phyloP scores from a whole-genome alignment of 2,888 invertebrate species.

The Mesochorus sp. region DNA sequence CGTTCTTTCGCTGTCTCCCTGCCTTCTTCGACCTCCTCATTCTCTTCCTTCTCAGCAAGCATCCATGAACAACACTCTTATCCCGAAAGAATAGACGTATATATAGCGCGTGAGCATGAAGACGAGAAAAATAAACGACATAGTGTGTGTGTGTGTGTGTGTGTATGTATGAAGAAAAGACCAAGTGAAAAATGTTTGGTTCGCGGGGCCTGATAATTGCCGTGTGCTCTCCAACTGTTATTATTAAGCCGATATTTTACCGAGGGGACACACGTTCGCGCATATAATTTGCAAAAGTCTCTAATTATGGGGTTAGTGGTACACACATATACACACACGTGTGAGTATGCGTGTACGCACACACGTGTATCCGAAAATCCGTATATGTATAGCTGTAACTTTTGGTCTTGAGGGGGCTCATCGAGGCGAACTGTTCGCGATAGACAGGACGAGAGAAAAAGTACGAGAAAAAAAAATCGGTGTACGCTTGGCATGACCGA shows the following conservation, averaged over 20 bases:
- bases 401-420: slow-evolving; percentile 40
- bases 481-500: slow-evolving; percentile 43
- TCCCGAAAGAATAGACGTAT: slow-evolving; percentile 67
- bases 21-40: slow-evolving; percentile 22
- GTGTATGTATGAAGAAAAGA: slow-evolving; percentile 65
- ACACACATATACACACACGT: slow-evolving; percentile 51
- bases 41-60: slow-evolving; percentile 6
- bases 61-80: slow-evolving; percentile 50
- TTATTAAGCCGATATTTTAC: slow-evolving; percentile 82
- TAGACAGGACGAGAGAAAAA: slow-evolving; percentile 56
- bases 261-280: slow-evolving; percentile 81
- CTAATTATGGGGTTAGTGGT: slow-evolving; percentile 80
- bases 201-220: slow-evolving; percentile 80
- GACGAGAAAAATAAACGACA: slow-evolving; percentile 63
- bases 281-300: slow-evolving; percentile 82
- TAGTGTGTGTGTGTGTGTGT: too few species aligned
- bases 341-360: neutral
- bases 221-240: slow-evolving; percentile 80
- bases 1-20: slow-evolving; percentile 59
- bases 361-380: slow-evolving; percentile 21
- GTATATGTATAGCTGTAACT: slow-evolving; percentile 44
- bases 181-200: slow-evolving; percentile 65
- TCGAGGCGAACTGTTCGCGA: slow-evolving; percentile 60
- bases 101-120: slow-evolving; percentile 49
- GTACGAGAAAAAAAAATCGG: slow-evolving; percentile 16